phyloP scores from a whole-genome alignment of 2,797 vertebrate species.

The Gymnothorax reevesii region DNA sequence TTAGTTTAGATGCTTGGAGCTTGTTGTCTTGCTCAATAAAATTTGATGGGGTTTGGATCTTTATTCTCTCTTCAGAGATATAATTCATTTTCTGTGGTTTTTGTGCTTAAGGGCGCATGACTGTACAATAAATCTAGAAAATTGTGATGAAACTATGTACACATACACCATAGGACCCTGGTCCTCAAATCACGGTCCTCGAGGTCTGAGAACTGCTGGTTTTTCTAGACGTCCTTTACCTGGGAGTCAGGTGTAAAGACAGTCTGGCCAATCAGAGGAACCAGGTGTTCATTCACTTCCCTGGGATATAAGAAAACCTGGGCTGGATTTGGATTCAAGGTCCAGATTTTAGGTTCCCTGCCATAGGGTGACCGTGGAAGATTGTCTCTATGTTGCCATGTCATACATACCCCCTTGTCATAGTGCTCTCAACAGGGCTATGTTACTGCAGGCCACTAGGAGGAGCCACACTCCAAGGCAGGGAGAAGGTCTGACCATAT shows the following conservation, averaged over 20 bases:
- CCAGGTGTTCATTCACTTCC: too few relatives aligned
- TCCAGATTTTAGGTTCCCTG: too few relatives aligned
- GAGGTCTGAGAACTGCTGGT: too few relatives aligned
- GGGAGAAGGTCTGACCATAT: constrained; percentile 34
- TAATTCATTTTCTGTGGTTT: not conserved
- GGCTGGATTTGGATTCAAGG: too few relatives aligned
- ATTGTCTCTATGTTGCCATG: not conserved
- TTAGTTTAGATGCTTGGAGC: not conserved
- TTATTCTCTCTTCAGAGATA: not conserved
- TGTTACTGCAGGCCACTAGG: constrained; percentile 36
- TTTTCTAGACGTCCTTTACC: too few relatives aligned
- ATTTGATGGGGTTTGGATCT: not conserved
- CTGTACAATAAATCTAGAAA: not conserved
- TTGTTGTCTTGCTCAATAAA: not conserved
- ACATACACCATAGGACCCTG: not conserved
- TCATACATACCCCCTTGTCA: not conserved
- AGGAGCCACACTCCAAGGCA: constrained; percentile 44
- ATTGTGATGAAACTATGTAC: not conserved
- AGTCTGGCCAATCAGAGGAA: too few relatives aligned
- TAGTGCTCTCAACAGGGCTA: constrained; percentile 4
- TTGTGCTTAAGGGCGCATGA: not conserved
- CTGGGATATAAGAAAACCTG: too few relatives aligned
- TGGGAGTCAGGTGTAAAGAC: too few relatives aligned
- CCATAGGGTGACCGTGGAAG: not conserved
- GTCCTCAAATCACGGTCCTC: too few relatives aligned